Conservation (phyloP, 2,888 invertebrate species). For the Drosophila kambysellisi region DNA sequence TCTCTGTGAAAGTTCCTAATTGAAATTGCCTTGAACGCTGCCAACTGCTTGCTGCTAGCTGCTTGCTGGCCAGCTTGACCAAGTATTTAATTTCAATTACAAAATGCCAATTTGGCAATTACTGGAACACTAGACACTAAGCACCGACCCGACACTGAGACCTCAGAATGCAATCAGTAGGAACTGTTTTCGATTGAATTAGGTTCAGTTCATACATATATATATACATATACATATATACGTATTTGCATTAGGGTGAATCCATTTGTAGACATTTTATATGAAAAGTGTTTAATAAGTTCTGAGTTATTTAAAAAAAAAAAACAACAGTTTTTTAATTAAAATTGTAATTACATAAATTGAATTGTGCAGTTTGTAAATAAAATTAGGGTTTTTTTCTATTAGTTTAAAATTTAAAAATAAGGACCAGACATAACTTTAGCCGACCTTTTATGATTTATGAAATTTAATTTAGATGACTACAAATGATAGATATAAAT, state of each 20-base stretch:
- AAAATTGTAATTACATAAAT: not conserved
- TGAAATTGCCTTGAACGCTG: conserved; percentile 62
- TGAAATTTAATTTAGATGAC: not conserved
- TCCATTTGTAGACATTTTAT: not conserved
- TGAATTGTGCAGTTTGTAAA: not conserved
- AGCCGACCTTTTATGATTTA: not conserved
- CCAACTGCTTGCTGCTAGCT: conserved; percentile 16
- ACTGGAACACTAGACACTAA: conserved; percentile 29
- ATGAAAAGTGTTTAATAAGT: not conserved
- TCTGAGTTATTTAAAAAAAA: too few relatives aligned
- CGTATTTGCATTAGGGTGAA: conserved; percentile 11
- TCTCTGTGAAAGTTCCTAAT: conserved; percentile 71
- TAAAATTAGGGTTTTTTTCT: not conserved
- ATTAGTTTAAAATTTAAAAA: not conserved
- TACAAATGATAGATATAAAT: not conserved
- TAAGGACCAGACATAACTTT: not conserved
- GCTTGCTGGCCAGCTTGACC: conserved; percentile 27
- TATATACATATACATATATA: too few relatives aligned
- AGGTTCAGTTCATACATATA: not conserved
- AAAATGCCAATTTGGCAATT: conserved; percentile 60
- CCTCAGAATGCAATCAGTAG: conserved; percentile 47
- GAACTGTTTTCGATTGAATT: conserved; percentile 8
- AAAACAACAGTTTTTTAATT: not conserved
- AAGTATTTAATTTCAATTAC: conserved; percentile 77
- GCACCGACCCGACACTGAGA: conserved; percentile 16